These are phyloP conservation scores for Procapra przewalskii DNA, from an alignment of 2,113 vertebrate genomes.

Conservation along the genomic window DNA sequence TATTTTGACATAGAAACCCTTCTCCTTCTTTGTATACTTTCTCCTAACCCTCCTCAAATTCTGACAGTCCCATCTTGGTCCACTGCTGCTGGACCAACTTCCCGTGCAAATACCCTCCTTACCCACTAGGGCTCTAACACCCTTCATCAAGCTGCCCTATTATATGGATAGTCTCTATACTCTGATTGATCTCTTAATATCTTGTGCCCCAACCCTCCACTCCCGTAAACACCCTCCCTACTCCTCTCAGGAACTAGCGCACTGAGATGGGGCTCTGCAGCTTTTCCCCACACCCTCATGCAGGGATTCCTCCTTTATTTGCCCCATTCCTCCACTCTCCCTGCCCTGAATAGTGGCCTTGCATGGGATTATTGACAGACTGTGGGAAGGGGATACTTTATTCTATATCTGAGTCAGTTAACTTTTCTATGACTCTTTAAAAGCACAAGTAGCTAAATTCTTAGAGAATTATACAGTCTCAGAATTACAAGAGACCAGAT, in stretches of 20 bases:
- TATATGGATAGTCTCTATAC: not conserved
- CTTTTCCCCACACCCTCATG: not conserved
- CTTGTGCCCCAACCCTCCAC: not conserved
- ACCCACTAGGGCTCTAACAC: not conserved
- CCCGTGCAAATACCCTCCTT: not conserved
- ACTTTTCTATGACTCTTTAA: not conserved
- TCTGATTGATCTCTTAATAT: not conserved
- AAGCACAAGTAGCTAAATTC: not conserved
- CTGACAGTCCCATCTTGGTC: not conserved
- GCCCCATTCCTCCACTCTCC: not conserved
- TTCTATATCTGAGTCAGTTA: not conserved
- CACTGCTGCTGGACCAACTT: not conserved
- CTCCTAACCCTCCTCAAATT: not conserved
- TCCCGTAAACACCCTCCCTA: not conserved
- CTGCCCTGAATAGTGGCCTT: not conserved
- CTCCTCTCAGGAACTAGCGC: not conserved
- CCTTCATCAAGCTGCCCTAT: not conserved
- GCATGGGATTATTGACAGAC: not conserved
- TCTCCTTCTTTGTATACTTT: not conserved
- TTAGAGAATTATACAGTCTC: not conserved
- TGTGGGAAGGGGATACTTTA: not conserved
- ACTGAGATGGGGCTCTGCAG: not conserved
- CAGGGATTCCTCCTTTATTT: not conserved
- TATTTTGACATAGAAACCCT: not conserved
- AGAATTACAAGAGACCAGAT: not conserved